phyloP scores from a whole-genome alignment of 2,113 vertebrate genomes.

The Protobothrops flavoviridis region DNA sequence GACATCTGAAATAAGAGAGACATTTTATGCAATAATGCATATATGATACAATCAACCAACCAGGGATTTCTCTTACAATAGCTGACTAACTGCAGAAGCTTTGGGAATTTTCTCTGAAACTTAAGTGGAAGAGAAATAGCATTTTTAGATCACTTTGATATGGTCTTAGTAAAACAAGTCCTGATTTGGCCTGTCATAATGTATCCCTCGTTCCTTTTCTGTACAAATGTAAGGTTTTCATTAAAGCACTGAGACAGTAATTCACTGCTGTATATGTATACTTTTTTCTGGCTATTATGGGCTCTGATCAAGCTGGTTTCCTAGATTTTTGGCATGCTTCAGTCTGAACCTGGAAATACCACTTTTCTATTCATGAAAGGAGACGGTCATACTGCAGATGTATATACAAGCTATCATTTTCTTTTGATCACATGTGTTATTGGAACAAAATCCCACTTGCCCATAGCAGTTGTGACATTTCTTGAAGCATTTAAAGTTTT shows the following conservation, averaged over 20 bases:
- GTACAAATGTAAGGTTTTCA: neutral
- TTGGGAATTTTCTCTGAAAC: neutral
- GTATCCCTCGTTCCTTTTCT: neutral
- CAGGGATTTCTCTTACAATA: neutral
- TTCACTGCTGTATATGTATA: neutral
- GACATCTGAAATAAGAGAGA: neutral
- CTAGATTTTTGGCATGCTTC: slow-evolving; percentile 1
- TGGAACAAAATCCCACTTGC: neutral
- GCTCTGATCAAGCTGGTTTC: slow-evolving; percentile 1
- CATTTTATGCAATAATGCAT: neutral
- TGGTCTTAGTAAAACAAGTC: neutral
- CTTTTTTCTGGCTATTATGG: neutral
- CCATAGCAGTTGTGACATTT: neutral
- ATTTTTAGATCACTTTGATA: neutral
- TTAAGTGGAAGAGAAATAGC: neutral
- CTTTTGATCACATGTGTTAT: neutral
- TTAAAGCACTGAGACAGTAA: neutral
- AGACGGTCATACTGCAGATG: neutral
- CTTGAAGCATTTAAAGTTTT: neutral
- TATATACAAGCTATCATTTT: neutral
- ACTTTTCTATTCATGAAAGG: neutral
- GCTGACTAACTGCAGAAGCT: neutral
- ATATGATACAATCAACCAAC: neutral
- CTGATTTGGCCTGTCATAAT: neutral
- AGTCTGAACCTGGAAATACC: neutral